Conservation (phyloP, 23 tunicate species). For the Clavelina lepadiformis region DNA sequence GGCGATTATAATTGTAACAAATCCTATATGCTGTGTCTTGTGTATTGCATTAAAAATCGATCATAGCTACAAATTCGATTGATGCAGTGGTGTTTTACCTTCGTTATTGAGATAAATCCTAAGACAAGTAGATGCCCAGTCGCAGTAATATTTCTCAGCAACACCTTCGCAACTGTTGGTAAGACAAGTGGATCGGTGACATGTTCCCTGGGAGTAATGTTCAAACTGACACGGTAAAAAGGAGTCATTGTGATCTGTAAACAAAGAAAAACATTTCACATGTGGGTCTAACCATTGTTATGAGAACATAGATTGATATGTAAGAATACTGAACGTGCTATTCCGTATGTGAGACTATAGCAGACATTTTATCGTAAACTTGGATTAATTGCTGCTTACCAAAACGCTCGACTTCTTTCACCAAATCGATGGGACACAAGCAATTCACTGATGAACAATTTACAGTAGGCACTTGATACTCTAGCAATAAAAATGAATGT, state of each 20-base stretch:
- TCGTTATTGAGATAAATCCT: no score
- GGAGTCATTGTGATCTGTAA: constrained; percentile 12
- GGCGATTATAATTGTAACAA: no score
- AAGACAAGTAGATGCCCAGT: constrained; percentile 14
- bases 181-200: constrained; percentile 11
- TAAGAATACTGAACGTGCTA: no score
- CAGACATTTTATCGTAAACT: no score
- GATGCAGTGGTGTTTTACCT: no score
- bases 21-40: no score
- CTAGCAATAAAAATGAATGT: constrained; percentile 5
- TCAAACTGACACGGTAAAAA: constrained; percentile 16
- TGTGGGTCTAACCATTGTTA: no score
- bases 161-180: background rate
- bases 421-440: constrained; percentile 11
- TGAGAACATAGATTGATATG: no score
- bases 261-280: background rate
- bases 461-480: constrained; percentile 17
- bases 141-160: background rate
- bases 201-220: constrained; percentile 28
- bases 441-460: constrained; percentile 36
- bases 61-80: no score
- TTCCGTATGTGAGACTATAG: no score
- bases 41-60: no score
- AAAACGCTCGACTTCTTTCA: constrained; percentile 6
- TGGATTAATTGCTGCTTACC: no score